Evolutionary conservation across 2,113 vertebrate genomes (phyloP).

Genomic region (Anolis carolinensis): DNA sequence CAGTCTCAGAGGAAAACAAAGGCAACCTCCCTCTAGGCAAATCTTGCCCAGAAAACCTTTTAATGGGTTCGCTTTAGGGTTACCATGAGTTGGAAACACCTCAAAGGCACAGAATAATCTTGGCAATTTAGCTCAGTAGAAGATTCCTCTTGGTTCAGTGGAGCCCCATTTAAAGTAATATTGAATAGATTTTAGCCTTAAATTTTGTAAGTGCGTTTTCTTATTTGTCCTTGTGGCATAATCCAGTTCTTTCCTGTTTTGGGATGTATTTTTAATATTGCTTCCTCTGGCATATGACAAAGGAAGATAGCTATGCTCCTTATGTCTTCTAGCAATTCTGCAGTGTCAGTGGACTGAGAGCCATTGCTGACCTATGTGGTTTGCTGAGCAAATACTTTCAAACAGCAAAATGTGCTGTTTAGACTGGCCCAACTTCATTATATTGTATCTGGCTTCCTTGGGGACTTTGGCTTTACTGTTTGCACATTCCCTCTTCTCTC

Average conservation of each 20-base stretch:
- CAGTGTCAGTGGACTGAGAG: constrained; percentile 32
- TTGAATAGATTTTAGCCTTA: neutral
- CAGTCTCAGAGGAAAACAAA: too few relatives aligned
- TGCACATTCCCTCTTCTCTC: constrained; percentile 45
- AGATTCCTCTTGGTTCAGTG: neutral
- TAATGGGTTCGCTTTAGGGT: too few relatives aligned
- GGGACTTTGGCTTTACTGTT: constrained; percentile 52
- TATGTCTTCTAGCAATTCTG: constrained; percentile 28
- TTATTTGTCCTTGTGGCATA: neutral
- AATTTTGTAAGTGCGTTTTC: too few relatives aligned
- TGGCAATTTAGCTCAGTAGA: neutral
- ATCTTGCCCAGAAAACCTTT: too few relatives aligned
- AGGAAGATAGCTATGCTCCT: neutral
- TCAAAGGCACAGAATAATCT: neutral
- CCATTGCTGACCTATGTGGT: constrained; percentile 11
- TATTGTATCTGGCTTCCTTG: constrained; percentile 63
- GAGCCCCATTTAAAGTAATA: neutral
- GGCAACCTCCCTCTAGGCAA: too few relatives aligned
- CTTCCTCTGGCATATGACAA: neutral
- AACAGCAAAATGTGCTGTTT: constrained; percentile 65
- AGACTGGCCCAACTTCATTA: constrained; percentile 63
- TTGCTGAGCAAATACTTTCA: constrained; percentile 60
- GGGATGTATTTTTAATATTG: neutral
- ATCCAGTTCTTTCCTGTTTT: neutral
- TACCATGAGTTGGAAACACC: too few relatives aligned